Evolutionary conservation across 2,797 vertebrate species (phyloP), one percentile per base, ranked within the genome.

Genomic region (Falco berigora): DNA sequence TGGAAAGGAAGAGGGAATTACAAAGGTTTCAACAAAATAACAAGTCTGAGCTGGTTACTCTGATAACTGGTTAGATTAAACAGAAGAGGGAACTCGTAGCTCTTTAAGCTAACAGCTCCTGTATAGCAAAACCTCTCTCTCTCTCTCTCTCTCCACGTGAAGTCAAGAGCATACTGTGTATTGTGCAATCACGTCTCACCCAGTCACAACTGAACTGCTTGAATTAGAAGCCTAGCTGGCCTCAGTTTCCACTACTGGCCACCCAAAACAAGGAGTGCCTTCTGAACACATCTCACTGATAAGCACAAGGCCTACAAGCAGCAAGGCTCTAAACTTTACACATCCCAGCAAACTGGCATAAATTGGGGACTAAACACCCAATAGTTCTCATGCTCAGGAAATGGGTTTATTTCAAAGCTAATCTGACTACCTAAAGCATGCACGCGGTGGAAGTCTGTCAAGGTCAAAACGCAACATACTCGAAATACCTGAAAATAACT

Each of bases 151-250:
- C 38, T 46, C 93, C 96, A 38, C 0, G 0, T 94, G 94, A 93
- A 96, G 81, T 85, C 46, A 87, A 85, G 52, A 94, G 83, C 46
- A 63, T 85, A 93, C 84, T 89, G 86, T 88, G 44, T 86, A 42
- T 38, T 23, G 56, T 78, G 92, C 85, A 95, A 91, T 88, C 94
- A 93, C 0, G 1, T 93, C 94, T 94, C 93, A 13, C 73, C 55
- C 69, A 81, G 5, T 11, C 61, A 69, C 42, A 73, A 74, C 24
- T 20, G 36, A 92, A 25, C 2, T 62, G 32, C 55, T 23, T 67
- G 27, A 90, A 90, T 72, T 42, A 62, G 69, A 86, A 94, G 14
- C n/a, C 40, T 23, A 4, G 40, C 3, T 59, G 58, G 53, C 44
- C 75, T 77, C 42, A 18, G 68, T 36, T 86, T 85, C 74, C 12